A percentile compares a stretch with the other conserved stretches of the same genome.
Evolutionary conservation across 1,140 invertebrate genomes (phyloP).

Genomic region (Polypedilum pembai): DNA sequence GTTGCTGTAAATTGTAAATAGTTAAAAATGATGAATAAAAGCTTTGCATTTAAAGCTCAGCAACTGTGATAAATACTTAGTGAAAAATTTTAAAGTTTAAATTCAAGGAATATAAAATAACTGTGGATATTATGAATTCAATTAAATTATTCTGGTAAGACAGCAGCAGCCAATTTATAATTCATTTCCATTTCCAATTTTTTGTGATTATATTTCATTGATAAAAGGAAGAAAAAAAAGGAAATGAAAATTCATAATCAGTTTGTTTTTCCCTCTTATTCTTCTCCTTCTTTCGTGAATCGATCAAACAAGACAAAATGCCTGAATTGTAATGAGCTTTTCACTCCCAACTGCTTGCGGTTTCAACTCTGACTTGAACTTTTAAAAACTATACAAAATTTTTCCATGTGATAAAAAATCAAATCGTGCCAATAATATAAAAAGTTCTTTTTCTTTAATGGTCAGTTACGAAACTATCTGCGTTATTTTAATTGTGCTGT

Average conservation of each 20-base stretch:
- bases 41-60: background rate
- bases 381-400: too few species aligned
- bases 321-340: constrained; percentile 17
- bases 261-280: background rate
- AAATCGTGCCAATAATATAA: too few species aligned
- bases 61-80: background rate
- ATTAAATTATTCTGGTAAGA: constrained; percentile 24
- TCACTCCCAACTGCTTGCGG: background rate
- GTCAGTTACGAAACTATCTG: too few species aligned
- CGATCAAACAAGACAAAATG: constrained; percentile 11
- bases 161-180: background rate
- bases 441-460: too few species aligned
- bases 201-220: background rate
- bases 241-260: constrained; percentile 19
- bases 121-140: constrained; percentile 10
- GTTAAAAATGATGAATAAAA: constrained; percentile 19
- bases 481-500: too few species aligned
- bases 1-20: background rate
- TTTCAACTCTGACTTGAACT: background rate
- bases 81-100: background rate
- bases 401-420: too few species aligned
- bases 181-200: background rate
- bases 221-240: background rate
- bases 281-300: background rate
- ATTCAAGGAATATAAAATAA: background rate